Evolutionary conservation across 2,797 vertebrate species (phyloP).

Genomic region (Enteromius paludinosus): DNA sequence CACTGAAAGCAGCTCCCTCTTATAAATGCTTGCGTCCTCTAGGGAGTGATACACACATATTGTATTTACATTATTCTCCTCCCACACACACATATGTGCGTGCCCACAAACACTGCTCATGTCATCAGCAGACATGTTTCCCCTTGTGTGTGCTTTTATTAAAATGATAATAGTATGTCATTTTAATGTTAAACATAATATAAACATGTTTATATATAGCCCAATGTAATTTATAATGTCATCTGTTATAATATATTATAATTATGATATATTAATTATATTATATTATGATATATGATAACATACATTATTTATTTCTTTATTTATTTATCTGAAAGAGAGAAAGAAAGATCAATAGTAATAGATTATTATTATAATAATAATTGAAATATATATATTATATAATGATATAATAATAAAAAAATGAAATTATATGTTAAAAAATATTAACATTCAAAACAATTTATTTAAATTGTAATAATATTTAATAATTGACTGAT

Average conservation of each 20-base stretch:
- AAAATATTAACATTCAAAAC: neutral
- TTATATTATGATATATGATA: no score
- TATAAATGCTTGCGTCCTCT: conserved; percentile 11
- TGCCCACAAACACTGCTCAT: conserved; percentile 16
- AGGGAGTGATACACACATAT: conserved; percentile 43
- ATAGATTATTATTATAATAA: no score
- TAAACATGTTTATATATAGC: no score
- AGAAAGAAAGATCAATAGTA: no score
- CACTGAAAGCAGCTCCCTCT: conserved; percentile 29
- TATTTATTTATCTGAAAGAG: neutral
- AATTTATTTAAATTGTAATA: neutral
- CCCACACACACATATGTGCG: conserved; percentile 24
- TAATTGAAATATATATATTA: no score
- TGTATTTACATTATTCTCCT: conserved; percentile 46
- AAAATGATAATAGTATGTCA: neutral
- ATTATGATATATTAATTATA: no score
- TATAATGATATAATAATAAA: no score
- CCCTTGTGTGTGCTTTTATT: neutral
- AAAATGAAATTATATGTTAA: neutral
- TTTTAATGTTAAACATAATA: neutral
- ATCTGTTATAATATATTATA: neutral
- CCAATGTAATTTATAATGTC: neutral
- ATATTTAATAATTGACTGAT: neutral
- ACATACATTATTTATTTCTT: no score
- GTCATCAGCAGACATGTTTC: neutral